A percentile compares a stretch with the other conserved stretches of the same genome.
Evolutionary conservation across 2,797 vertebrate species (phyloP).

Genomic region (Gephyroberyx darwinii): DNA sequence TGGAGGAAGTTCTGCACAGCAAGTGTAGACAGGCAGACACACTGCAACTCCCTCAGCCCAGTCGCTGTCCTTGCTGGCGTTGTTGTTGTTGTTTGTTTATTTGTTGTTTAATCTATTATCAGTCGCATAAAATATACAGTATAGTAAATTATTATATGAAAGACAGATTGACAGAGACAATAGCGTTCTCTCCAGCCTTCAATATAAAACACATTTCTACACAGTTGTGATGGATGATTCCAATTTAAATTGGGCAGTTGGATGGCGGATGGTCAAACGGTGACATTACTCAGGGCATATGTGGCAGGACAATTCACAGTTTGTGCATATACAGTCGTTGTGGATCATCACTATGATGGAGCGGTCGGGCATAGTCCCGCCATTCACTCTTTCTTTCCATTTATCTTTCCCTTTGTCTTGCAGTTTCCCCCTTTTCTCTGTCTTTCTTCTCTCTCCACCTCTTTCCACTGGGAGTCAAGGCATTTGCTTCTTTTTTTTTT

Average conservation of each 20-base stretch:
- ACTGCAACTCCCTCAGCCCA: conserved; percentile 92
- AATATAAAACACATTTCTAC: conserved; percentile 10
- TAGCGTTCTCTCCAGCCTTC: neutral
- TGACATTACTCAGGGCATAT: conserved; percentile 28
- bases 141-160: neutral
- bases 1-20: conserved; percentile 98
- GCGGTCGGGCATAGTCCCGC: conserved; percentile 18
- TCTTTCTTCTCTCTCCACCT: conserved; percentile 50
- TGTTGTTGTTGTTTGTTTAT: conserved; percentile 23
- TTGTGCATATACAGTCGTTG: neutral
- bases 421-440: conserved; percentile 28
- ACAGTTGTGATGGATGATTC: neutral
- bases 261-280: conserved; percentile 58
- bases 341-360: conserved; percentile 19
- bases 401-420: conserved; percentile 51
- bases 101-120: conserved; percentile 19
- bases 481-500: conserved; percentile 60
- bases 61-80: conserved; percentile 40
- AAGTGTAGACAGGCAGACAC: conserved; percentile 99
- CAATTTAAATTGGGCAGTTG: neutral
- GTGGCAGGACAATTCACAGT: neutral
- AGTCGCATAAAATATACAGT: conserved; percentile 4
- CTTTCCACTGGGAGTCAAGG: conserved; percentile 69
- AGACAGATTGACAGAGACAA: neutral
- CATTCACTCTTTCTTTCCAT: conserved; percentile 49